Evolutionary conservation across 2,888 invertebrate genomes (phyloP), one percentile per base, ranked within the genome.

Genomic region (Drosophila longiperda): DNA sequence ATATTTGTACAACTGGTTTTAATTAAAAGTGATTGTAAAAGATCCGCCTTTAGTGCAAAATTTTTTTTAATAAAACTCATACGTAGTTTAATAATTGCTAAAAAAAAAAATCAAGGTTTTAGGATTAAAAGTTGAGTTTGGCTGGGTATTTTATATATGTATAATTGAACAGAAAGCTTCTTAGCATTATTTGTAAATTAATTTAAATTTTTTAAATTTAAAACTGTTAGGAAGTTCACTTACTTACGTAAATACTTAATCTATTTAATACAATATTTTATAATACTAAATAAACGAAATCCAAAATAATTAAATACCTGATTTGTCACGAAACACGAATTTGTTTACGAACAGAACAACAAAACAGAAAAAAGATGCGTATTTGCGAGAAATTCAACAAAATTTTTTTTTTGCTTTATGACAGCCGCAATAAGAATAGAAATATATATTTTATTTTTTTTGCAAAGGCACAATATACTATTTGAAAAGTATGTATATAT

Each of bases 281-380:
- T 11, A 45, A n/a, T n/a, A 12, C 11, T 17, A 17, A 26, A 36
- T n/a, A 17, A 36, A 20, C 9, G 15, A 23, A 26, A 32, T 3
- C 9, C 7, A 48, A 32, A 17, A n/a, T 2, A 32, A 23, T n/a
- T 9, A 49, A 20, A 40, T 68, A 68, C 59, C 52, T 60, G 38
- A 34, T 29, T 49, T 50, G 26, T 4, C 17, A 62, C 52, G 32
- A 49, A 73, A 70, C 60, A 54, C 66, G 50, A 55, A 60, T 81
- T 85, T 85, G 88, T 89, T 85, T 89, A 89, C 88, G 77, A 89
- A 89, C 12, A 54, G 48, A 26, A 15, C 42, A 61, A 58, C 63
- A 83, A 80, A 86, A 63, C 67, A 54, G 42, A 82, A 67, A 59
- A 49, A 53, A 59, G 45, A 42, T 66, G 52, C 63, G 50, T 62